Conservation (phyloP, 2,113 vertebrate species). For the Phyllostomus discolor region DNA sequence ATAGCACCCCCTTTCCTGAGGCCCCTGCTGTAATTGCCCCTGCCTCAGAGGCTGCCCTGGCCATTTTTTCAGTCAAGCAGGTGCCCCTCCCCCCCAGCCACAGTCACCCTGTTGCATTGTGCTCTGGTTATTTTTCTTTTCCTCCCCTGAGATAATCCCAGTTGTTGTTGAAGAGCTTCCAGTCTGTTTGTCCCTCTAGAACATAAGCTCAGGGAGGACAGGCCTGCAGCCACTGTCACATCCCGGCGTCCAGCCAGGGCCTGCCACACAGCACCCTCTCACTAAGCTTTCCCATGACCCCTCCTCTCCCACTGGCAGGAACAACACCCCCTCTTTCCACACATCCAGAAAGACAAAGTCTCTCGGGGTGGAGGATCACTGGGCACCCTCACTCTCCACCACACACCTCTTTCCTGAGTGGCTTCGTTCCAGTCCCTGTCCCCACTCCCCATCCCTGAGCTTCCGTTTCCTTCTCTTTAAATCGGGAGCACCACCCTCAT, state of each 20-base stretch:
- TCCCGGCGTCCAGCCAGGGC: not conserved
- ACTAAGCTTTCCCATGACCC: not conserved
- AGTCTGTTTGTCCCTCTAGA: not conserved
- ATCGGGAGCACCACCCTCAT: not conserved
- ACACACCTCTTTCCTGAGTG: not conserved
- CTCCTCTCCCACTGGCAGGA: not conserved
- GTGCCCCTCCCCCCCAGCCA: too few relatives aligned
- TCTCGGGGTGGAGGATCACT: accelerated
- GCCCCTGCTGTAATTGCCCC: accelerated
- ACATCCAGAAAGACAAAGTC: not conserved
- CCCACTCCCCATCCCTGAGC: not conserved
- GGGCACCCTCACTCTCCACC: not conserved
- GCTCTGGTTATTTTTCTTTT: not conserved
- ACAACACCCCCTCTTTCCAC: too few relatives aligned
- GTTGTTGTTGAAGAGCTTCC: not conserved
- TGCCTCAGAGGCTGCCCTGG: not conserved
- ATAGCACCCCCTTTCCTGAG: not conserved
- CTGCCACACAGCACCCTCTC: not conserved
- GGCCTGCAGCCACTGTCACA: not conserved
- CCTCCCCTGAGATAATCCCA: not conserved
- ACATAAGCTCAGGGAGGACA: accelerated
- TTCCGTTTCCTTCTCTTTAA: not conserved
- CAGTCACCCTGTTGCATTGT: not conserved
- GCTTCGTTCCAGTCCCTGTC: not conserved
- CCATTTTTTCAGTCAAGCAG: not conserved